Percentiles rank a stretch among this genome's conserved stretches.
These are phyloP conservation scores for Columba livia DNA, from an alignment of 2,113 vertebrate species.

Conservation along the genomic window DNA sequence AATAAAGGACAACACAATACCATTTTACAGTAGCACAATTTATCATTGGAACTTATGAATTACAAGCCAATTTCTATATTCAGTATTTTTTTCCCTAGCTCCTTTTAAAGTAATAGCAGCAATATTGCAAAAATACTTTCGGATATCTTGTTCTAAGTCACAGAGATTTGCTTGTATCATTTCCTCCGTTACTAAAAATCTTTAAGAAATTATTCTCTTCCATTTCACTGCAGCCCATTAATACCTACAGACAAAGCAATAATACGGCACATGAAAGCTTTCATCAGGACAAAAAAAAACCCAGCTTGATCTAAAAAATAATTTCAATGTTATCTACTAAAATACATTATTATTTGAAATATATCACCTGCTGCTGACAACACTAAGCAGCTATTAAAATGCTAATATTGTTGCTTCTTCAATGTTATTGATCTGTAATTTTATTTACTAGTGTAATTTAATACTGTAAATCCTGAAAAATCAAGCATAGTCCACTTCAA, in stretches of 20 bases:
- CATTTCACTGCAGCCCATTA: background rate
- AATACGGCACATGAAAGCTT: background rate
- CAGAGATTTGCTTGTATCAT: background rate
- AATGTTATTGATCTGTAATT: background rate
- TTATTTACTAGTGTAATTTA: too few relatives aligned
- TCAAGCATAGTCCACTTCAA: background rate
- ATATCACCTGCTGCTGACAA: background rate
- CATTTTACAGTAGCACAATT: background rate
- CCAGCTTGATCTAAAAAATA: background rate
- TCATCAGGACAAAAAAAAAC: background rate
- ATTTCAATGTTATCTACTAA: background rate
- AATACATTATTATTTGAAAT: background rate
- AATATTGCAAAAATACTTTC: background rate
- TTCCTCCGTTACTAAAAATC: background rate
- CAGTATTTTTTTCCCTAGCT: background rate
- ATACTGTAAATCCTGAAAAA: background rate
- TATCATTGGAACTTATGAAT: background rate
- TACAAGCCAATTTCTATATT: background rate
- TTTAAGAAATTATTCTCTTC: background rate
- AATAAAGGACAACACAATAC: background rate
- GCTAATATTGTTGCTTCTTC: background rate
- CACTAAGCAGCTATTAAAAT: background rate
- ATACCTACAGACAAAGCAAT: background rate
- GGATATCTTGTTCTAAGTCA: background rate
- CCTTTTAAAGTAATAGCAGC: background rate